These are phyloP conservation scores for Tapirus indicus DNA, from an alignment of 2,797 vertebrate genomes.

Conservation along the genomic window DNA sequence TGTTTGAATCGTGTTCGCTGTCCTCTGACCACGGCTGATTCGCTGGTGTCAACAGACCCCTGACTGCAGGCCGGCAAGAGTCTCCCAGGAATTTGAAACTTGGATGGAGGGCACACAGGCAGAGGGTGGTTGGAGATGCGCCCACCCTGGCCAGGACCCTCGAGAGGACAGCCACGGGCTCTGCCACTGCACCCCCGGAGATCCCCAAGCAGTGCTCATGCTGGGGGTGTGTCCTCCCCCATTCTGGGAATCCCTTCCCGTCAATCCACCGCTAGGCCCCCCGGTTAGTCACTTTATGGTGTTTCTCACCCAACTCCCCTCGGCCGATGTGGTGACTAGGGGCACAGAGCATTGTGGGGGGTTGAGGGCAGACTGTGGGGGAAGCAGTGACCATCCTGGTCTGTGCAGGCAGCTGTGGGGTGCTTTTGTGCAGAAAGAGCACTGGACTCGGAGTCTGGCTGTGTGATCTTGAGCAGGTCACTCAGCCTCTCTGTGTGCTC, in stretches of 20 bases:
- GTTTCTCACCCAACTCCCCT: background rate
- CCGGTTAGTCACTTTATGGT: background rate
- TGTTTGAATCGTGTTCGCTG: fast-evolving
- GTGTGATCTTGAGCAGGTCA: background rate
- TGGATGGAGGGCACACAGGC: background rate
- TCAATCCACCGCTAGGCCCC: background rate
- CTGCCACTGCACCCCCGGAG: background rate
- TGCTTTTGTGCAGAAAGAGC: background rate
- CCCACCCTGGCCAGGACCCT: background rate
- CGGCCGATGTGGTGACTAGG: background rate
- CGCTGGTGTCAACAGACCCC: background rate
- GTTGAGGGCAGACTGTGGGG: background rate
- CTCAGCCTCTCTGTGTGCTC: background rate
- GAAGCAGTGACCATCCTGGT: background rate
- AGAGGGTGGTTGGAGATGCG: background rate
- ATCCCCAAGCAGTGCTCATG: background rate
- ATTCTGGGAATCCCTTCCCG: background rate
- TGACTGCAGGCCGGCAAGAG: background rate
- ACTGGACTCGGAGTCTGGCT: background rate
- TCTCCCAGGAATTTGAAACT: background rate
- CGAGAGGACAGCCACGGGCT: background rate
- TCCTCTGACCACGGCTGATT: background rate
- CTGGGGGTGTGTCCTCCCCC: background rate
- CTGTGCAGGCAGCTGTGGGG: background rate
- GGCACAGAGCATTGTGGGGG: background rate